Base-by-base conservation (phyloP, 2,888 invertebrate genomes). In the Drosophila aldrichi region DNA sequence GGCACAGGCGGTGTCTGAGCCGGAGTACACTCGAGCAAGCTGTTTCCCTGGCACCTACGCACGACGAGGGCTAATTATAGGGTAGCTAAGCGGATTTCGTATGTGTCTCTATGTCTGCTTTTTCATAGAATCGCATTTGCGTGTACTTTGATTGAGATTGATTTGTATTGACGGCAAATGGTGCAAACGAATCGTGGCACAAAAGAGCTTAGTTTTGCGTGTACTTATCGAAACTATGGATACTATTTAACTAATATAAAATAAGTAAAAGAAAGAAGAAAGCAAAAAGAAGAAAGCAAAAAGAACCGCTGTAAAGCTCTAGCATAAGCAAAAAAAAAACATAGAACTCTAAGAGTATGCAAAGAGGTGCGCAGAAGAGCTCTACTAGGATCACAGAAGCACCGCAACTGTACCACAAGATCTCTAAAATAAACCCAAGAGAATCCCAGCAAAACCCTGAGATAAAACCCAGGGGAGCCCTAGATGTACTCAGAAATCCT, bases 11-110 rank as follows among this genome's bases (percentile, higher is more conserved):
- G 7, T 40, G 14, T 7, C 48, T 6, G 29, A 29, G 2, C n/a
- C 57, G 5, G 16, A n/a, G 29, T 40, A 16, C 20, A 22, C 20
- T 22, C 20, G 32, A 14, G 3, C 57, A 36, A 36, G 29, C 32
- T 34, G 55, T 25, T 20, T 12, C n/a, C 12, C 10, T 9, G 38
- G 52, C 63, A 46, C 62, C 57, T 64, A 71, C 75, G 56, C 56
- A 57, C 36, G 54, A 20, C 55, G 22, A 46, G 52, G 34, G 70
- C 74, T 84, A 84, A 87, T 89, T 87, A 83, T 81, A 70, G 64
- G 70, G 77, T 79, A 79, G 79, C 84, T 87, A 89, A 89, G 87
- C 84, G 89, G 84, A 84, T 84, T 89, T 74, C 7, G 16, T 56
- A 20, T 32, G 62, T 25, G 38, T 20, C 49, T 67, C 62, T 29